phyloP scores from a whole-genome alignment of 2,888 invertebrate genomes.

The Dyspetes luteomarginatus region DNA sequence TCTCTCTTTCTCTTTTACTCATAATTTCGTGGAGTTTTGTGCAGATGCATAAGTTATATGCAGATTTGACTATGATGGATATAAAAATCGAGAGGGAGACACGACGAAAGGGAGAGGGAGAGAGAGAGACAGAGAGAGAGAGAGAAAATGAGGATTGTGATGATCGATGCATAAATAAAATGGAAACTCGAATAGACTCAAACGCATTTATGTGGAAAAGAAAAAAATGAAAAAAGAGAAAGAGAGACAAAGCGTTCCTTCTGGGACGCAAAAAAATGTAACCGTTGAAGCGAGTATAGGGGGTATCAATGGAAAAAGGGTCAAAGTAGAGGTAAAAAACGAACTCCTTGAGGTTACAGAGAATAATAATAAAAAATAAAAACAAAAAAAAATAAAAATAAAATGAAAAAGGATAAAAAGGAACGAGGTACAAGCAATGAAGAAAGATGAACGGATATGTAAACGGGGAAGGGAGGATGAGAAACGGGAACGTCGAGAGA shows the following conservation, averaged over 20 bases:
- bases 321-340: neutral
- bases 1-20: slow-evolving; percentile 10
- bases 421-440: slow-evolving; percentile 50
- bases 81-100: slow-evolving; percentile 15
- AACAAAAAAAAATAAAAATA: slow-evolving; percentile 36
- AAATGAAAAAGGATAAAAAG: slow-evolving; percentile 38
- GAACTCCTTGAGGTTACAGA: slow-evolving; percentile 19
- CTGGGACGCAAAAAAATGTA: neutral
- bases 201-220: slow-evolving; percentile 19
- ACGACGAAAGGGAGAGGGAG: neutral
- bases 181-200: slow-evolving; percentile 75
- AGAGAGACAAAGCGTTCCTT: too few relatives aligned
- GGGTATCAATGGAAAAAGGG: slow-evolving; percentile 51
- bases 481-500: slow-evolving; percentile 27
- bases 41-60: slow-evolving; percentile 22
- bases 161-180: slow-evolving; percentile 83
- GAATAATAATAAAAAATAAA: neutral
- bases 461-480: slow-evolving; percentile 25
- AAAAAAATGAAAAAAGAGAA: slow-evolving; percentile 28
- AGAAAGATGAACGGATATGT: slow-evolving; percentile 47
- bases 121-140: slow-evolving; percentile 7
- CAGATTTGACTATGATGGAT: neutral
- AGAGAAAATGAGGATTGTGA: slow-evolving; percentile 51
- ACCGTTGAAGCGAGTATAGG: slow-evolving; percentile 32
- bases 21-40: slow-evolving; percentile 29